Base-by-base conservation (phyloP, 2,888 invertebrate species). In the Eupeodes latifasciatus region DNA sequence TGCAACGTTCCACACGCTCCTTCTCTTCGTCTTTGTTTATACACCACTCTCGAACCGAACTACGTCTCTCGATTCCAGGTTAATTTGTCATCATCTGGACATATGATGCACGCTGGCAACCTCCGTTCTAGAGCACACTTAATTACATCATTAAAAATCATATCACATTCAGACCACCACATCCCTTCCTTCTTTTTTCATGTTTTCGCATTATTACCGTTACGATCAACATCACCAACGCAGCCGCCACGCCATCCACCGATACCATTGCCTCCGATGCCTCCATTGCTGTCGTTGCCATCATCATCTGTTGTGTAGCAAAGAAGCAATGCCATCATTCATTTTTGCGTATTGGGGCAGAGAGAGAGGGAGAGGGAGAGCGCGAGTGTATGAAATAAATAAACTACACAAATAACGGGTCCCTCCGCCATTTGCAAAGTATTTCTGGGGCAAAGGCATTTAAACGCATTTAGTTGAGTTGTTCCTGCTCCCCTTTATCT, bases 111-210 rank as follows among this genome's bases (percentile, higher is more conserved):
- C 76, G 53, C 79, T 82, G 77, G 67, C 78, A 74, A 74, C 62
- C 81, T 74, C 64, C 82, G 75, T 69, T 67, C 76, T 19, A 61
- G 84, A 47, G 84, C 55, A 67, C 74, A 61, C 88, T 88, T 88
- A 88, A 88, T 88, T 88, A 85, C 85, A 84, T 88, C 88, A 85
- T 88, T 88, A 85, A 88, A 85, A 88, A 81, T 85, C 88, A 84
- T 88, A 88, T 88, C 88, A 81, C 88, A 88, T 88, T 69, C 81
- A 72, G 81, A 84, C 67, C 64, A 62, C 82, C 71, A 84, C 78
- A 19, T 12, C 9, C 34, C 64, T 47, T 14, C 36, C 69, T 11
- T 62, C 11, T 27, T 66, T 44, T 78, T 69, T 40, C 19, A 6
- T 64, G 7, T 16, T 12, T 40, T 40, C 5, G 40, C 69, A 67